A percentile compares a stretch with the other conserved stretches of the same genome.
Evolutionary conservation across 2,113 vertebrate genomes (phyloP).

Genomic region (Ptyas mucosa): DNA sequence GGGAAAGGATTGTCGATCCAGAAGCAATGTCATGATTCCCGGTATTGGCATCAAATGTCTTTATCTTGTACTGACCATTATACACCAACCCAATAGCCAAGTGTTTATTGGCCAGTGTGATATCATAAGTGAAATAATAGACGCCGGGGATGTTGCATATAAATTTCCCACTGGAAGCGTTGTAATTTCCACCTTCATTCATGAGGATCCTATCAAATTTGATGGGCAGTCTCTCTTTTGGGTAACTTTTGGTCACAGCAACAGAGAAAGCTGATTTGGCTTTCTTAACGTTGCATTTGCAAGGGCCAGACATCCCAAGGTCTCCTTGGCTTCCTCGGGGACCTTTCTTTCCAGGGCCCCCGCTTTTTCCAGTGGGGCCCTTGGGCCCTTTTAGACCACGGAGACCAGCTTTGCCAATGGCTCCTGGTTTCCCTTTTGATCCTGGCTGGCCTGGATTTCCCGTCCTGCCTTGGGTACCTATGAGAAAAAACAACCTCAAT

Average conservation of each 20-base stretch:
- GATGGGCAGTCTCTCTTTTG: constrained; percentile 88
- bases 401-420: constrained; percentile 85
- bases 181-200: constrained; percentile 93
- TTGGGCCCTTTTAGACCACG: constrained; percentile 81
- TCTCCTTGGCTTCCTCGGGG: constrained; percentile 77
- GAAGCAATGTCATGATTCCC: constrained; percentile 95
- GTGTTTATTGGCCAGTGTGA: constrained; percentile 94
- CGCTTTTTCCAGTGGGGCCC: constrained; percentile 75
- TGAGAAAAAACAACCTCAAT: constrained; percentile 51
- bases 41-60: constrained; percentile 94
- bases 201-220: constrained; percentile 91
- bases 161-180: constrained; percentile 87
- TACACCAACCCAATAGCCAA: constrained; percentile 94
- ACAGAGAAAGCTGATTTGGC: constrained; percentile 91
- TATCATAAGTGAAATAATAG: constrained; percentile 96
- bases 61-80: constrained; percentile 93
- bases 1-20: constrained; percentile 86
- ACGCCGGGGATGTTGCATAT: constrained; percentile 86
- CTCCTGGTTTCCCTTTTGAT: constrained; percentile 81
- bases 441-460: constrained; percentile 88
- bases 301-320: constrained; percentile 79
- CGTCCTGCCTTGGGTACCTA: constrained; percentile 76
- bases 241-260: constrained; percentile 91
- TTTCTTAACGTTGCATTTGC: constrained; percentile 73
- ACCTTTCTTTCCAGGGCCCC: constrained; percentile 78